These are phyloP conservation scores for Varecia variegata DNA, from an alignment of 2,797 vertebrate species.

Conservation along the genomic window DNA sequence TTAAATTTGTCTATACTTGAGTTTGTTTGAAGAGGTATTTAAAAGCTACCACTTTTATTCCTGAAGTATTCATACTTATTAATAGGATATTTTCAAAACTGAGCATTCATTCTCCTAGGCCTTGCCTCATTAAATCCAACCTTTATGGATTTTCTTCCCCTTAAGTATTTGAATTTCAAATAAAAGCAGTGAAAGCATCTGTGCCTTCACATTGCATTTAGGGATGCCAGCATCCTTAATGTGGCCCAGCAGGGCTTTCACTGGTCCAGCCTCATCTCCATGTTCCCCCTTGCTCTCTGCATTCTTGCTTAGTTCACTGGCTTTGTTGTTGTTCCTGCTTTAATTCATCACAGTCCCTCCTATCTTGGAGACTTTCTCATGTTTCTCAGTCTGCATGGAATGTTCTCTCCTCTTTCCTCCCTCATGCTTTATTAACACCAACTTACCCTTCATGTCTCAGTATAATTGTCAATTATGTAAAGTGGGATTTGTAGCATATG, in stretches of 20 bases:
- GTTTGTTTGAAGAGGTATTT: not conserved
- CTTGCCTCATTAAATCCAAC: slow-evolving; percentile 18
- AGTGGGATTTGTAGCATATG: not conserved
- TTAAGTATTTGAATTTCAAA: slow-evolving; percentile 41
- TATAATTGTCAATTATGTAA: not conserved
- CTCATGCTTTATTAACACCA: not conserved
- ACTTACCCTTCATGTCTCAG: not conserved
- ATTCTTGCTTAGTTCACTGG: not conserved
- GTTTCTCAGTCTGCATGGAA: not conserved
- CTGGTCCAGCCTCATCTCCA: not conserved
- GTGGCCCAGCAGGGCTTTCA: not conserved
- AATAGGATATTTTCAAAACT: slow-evolving; percentile 38
- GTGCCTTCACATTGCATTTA: not conserved
- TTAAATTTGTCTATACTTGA: not conserved
- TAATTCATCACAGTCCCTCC: not conserved
- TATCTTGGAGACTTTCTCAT: not conserved
- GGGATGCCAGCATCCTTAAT: not conserved
- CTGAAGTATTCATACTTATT: not conserved
- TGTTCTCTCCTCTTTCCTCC: not conserved
- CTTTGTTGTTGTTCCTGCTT: not conserved
- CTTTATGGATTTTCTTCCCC: slow-evolving; percentile 24
- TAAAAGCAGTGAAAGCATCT: slow-evolving; percentile 8
- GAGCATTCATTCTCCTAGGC: not conserved
- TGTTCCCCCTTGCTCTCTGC: not conserved
- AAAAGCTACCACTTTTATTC: slow-evolving; percentile 31